These are phyloP conservation scores for Hypolimnas misippus DNA, from an alignment of 2,888 invertebrate genomes.

Conservation along the genomic window DNA sequence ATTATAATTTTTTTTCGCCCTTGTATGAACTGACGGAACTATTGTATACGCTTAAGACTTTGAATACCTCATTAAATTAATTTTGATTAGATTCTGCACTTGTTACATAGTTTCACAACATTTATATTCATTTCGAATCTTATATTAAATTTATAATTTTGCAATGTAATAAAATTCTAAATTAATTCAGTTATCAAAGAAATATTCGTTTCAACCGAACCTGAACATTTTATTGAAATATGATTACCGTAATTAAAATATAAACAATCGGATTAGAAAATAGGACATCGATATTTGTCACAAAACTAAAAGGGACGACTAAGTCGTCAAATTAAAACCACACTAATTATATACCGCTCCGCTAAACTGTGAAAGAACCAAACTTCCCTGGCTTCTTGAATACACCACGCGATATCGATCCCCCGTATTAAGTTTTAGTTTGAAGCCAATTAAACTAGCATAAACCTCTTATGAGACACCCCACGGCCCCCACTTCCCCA, in stretches of 20 bases:
- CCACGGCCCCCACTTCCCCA: conserved; percentile 64
- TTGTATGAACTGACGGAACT: no score
- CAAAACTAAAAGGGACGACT: conserved; percentile 12
- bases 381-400: conserved; percentile 57
- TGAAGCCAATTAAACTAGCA: conserved; percentile 76
- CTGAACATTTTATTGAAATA: no score
- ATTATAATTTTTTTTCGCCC: no score
- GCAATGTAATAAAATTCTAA: no score
- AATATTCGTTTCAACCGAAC: no score
- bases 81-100: no score
- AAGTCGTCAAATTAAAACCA: conserved; percentile 37
- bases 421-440: conserved; percentile 64
- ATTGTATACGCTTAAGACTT: no score
- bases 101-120: no score
- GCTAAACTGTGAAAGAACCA: conserved; percentile 43
- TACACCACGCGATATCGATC: conserved; percentile 70
- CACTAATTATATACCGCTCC: conserved; percentile 43
- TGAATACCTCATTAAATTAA: no score
- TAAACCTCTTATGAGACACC: conserved; percentile 80
- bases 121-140: no score
- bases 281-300: conserved; percentile 3
- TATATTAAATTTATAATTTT: no score
- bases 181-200: no score
- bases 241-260: not conserved
- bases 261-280: not conserved